Evolutionary conservation across 2,797 vertebrate species (phyloP), one percentile per base, ranked within the genome.

Genomic region (Gadopsis bispinosus): DNA sequence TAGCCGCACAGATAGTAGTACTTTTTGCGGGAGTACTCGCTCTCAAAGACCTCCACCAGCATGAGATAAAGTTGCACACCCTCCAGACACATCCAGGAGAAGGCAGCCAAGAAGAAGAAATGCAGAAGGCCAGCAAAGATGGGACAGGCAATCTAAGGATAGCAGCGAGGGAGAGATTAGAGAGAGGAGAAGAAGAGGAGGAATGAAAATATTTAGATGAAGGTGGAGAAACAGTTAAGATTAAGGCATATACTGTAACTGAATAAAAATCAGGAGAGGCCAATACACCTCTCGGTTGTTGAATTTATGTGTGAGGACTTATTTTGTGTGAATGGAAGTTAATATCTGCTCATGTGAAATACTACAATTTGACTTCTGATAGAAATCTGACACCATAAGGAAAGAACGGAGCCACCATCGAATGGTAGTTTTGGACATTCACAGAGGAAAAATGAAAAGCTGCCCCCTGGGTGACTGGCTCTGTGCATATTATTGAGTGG

Each of bases 71-170:
- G 97, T 78, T 99, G 97, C 69, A 99, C 96, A 0, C 97, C 97
- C 91, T 98, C 97, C 88, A 99, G 95, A 89, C 97, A 97, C 93
- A 99, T 96, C 97, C 97, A 99, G 77, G 95, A 98, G 95, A 99
- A 99, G n/a, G 97, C 97, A 3, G 97, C 97, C 94, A 99, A 94
- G 94, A 97, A 98, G 90, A 98, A 98, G 92, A 97, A 98, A 92
- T 99, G 97, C 83, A 99, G 95, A 64, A 99, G 92, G 63, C 97
- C 97, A 0, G 97, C 97, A 3, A 98, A 97, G 94, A 98, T 98
- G 83, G 97, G 97, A 89, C 97, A 99, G 74, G 97, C 96, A 1
- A 98, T 96, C 97, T 98, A 91, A 87, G 82, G 0, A 70, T 13
- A 60, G 85, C 64, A 74, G 59, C 20, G 41, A 59, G 61, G 58